A percentile compares a stretch with the other conserved stretches of the same genome.
Conservation (phyloP, 2,113 vertebrate species). For the Osmerus eperlanus region DNA sequence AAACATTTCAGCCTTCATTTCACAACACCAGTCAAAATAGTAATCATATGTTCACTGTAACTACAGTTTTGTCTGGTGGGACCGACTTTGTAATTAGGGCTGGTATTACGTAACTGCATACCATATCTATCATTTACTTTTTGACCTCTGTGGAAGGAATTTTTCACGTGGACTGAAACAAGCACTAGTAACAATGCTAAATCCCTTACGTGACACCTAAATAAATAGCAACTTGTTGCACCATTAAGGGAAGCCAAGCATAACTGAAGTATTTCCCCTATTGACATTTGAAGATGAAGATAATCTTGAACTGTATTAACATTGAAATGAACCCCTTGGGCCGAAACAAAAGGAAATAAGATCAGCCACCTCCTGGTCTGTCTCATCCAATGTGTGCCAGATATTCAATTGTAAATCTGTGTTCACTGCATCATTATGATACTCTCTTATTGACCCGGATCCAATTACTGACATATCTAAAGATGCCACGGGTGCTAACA, state of each 20-base stretch:
- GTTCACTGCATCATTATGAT: constrained; percentile 15
- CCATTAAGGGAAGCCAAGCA: too few species aligned
- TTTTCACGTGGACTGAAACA: too few species aligned
- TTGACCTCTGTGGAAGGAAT: constrained; percentile 9
- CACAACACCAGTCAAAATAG: constrained; percentile 35
- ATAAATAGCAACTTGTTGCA: too few species aligned
- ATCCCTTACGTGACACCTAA: too few species aligned
- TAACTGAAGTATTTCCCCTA: neutral
- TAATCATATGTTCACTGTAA: constrained; percentile 23
- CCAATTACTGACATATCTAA: constrained; percentile 48
- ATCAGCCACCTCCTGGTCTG: neutral
- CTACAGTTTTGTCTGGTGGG: constrained; percentile 32
- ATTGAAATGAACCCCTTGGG: neutral
- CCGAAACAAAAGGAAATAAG: neutral
- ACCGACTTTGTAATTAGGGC: constrained; percentile 20
- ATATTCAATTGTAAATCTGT: constrained; percentile 28
- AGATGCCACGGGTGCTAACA: constrained; percentile 35
- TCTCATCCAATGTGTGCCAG: too few species aligned
- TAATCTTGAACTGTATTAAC: neutral
- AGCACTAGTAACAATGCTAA: too few species aligned
- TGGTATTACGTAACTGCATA: too few species aligned
- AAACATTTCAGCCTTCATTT: constrained; percentile 37
- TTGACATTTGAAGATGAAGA: neutral
- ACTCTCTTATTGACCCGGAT: constrained; percentile 38
- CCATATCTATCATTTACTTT: neutral